Conservation (phyloP, 2,888 invertebrate species). For the Epiperipatus broadwayi region DNA sequence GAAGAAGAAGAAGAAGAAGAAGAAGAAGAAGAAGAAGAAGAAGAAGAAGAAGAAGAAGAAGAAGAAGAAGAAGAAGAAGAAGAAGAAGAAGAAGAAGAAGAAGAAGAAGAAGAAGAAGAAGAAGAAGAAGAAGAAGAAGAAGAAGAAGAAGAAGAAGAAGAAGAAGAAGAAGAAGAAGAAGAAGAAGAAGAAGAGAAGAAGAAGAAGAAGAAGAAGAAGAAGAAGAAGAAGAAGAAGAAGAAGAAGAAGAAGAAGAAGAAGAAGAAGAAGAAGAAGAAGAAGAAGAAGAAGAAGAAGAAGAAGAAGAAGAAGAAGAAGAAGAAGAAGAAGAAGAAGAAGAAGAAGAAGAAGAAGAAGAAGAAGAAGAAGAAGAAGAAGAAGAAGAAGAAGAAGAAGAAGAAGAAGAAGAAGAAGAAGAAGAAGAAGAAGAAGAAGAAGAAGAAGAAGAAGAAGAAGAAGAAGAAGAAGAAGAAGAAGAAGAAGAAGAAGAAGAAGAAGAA, state of each 20-base stretch:
- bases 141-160: constrained; percentile 3
- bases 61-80: constrained; percentile 3
- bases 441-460: constrained; percentile 3
- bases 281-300: constrained; percentile 3
- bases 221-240: constrained; percentile 3
- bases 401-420: constrained; percentile 3
- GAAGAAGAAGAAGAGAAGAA: constrained; percentile 3
- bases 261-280: constrained; percentile 3
- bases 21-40: constrained; percentile 3
- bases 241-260: constrained; percentile 3
- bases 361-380: constrained; percentile 3
- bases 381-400: constrained; percentile 3
- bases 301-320: constrained; percentile 3
- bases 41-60: constrained; percentile 3
- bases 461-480: constrained; percentile 3
- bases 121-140: constrained; percentile 3
- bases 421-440: constrained; percentile 3
- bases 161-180: constrained; percentile 3
- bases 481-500: constrained; percentile 3
- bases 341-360: constrained; percentile 3
- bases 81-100: constrained; percentile 3
- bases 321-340: constrained; percentile 3
- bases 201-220: constrained; percentile 3
- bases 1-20: constrained; percentile 3
- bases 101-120: constrained; percentile 3